Evolutionary conservation across 2,113 vertebrate genomes (phyloP).

Genomic region (Donacobius atricapilla): DNA sequence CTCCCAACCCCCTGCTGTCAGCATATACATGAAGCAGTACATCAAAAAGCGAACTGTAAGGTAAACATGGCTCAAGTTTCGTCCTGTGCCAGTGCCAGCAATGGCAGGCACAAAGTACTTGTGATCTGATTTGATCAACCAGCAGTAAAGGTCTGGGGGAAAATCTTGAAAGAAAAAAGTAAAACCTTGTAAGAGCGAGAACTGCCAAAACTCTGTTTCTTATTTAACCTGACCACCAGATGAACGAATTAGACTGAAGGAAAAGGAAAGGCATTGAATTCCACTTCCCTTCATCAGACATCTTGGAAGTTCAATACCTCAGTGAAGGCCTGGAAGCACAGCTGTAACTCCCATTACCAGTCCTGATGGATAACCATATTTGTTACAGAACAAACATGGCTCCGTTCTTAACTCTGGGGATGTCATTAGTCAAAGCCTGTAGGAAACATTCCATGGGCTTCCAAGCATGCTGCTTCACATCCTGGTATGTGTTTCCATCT

Average conservation of each 20-base stretch:
- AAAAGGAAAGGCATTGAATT: constrained; percentile 6
- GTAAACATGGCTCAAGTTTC: background rate
- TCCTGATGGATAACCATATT: background rate
- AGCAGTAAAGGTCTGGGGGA: background rate
- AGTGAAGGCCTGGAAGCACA: background rate
- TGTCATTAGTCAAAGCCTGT: background rate
- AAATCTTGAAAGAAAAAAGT: background rate
- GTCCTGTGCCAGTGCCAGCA: background rate
- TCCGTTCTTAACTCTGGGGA: background rate
- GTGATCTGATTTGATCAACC: background rate
- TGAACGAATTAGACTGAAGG: background rate
- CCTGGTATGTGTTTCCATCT: background rate
- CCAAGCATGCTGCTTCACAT: background rate
- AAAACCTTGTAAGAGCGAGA: background rate
- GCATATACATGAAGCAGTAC: background rate
- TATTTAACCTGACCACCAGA: background rate
- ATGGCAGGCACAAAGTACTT: background rate
- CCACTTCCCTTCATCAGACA: background rate
- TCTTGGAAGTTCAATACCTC: background rate
- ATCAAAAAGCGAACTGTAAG: background rate
- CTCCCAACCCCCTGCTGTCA: background rate
- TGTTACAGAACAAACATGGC: constrained; percentile 29
- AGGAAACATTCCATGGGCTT: background rate
- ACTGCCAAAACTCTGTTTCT: background rate
- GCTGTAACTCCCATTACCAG: background rate